Conservation (phyloP, 2,113 vertebrate genomes). For the Carassius carassius region DNA sequence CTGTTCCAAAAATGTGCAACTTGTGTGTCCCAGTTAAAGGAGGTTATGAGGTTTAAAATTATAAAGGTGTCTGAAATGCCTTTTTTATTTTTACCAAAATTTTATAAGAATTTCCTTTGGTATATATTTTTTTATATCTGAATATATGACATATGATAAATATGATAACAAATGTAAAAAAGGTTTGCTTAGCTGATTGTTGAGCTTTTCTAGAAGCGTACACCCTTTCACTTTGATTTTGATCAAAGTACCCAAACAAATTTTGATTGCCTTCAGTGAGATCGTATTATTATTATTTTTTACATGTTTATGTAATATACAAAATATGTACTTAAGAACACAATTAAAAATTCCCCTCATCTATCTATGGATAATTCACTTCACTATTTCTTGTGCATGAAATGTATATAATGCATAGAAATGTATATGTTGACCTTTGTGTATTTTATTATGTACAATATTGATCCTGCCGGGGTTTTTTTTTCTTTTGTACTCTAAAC, state of each 20-base stretch:
- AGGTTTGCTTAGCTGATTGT: not conserved
- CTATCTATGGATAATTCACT: slow-evolving; percentile 3
- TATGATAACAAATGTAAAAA: not conserved
- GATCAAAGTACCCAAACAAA: not conserved
- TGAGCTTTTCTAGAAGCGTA: too few species aligned
- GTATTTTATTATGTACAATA: slow-evolving; percentile 21
- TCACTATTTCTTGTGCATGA: slow-evolving; percentile 37
- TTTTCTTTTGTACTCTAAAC: not conserved
- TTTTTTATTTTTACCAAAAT: not conserved
- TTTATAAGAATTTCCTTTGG: not conserved
- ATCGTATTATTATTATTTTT: slow-evolving; percentile 32
- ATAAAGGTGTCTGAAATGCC: not conserved
- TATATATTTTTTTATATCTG: not conserved
- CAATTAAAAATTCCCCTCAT: slow-evolving; percentile 1
- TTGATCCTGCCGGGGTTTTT: not conserved
- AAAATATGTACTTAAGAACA: slow-evolving; percentile 30
- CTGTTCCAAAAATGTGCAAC: not conserved
- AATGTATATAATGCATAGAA: slow-evolving; percentile 43
- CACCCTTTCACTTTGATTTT: not conserved
- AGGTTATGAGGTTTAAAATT: not conserved
- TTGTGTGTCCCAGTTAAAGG: not conserved
- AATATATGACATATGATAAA: not conserved
- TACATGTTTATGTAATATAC: not conserved
- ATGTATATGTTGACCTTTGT: not conserved
- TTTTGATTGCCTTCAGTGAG: not conserved